Conservation (phyloP, 2,113 vertebrate species). For the Microcebus murinus region DNA sequence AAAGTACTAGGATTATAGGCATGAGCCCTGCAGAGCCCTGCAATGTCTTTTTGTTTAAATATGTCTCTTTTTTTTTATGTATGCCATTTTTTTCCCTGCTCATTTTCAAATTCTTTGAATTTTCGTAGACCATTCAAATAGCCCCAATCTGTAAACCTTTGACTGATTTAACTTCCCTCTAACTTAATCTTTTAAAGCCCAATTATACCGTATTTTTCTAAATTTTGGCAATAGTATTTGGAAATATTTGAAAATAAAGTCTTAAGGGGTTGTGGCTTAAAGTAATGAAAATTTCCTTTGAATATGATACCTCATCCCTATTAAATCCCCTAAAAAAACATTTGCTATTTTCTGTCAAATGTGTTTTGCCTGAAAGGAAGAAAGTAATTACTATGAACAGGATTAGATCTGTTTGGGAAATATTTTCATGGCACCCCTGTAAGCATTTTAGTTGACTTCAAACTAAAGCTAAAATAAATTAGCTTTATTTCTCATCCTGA, state of each 20-base stretch:
- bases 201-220: not conserved
- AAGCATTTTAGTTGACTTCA: conserved; percentile 78
- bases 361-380: conserved; percentile 60
- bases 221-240: conserved; percentile 45
- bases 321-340: conserved; percentile 59
- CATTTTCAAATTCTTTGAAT: not conserved
- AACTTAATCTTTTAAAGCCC: not conserved
- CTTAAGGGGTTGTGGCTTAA: conserved; percentile 54
- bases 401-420: conserved; percentile 67
- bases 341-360: conserved; percentile 70
- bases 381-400: conserved; percentile 59
- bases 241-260: conserved; percentile 22
- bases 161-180: not conserved
- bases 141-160: not conserved
- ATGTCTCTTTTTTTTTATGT: not conserved
- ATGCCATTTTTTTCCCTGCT: not conserved
- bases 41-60: not conserved
- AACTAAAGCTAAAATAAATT: conserved; percentile 73
- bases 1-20: too few species aligned
- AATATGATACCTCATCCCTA: conserved; percentile 59
- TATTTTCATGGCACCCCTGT: conserved; percentile 63
- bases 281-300: conserved; percentile 66
- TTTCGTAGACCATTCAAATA: not conserved
- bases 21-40: too few species aligned
- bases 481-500: conserved; percentile 72